These are phyloP conservation scores for Zhuqinia jingwanae DNA, from an alignment of 2,888 invertebrate species.

Conservation along the genomic window DNA sequence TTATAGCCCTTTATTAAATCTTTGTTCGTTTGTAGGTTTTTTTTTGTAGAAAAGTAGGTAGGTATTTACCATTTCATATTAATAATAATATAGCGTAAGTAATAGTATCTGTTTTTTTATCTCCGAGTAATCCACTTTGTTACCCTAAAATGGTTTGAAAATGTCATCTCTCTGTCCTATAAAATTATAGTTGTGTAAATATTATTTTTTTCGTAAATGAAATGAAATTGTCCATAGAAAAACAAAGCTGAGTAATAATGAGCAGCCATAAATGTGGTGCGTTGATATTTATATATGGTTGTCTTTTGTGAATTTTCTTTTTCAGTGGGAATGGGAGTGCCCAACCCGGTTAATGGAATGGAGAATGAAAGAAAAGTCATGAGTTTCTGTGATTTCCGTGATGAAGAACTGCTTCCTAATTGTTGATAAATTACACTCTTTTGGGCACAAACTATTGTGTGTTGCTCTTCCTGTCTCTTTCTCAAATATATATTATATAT, in stretches of 20 bases:
- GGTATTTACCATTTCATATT: not conserved
- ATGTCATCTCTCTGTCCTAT: not conserved
- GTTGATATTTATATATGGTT: not conserved
- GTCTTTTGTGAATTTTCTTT: slow-evolving; percentile 48
- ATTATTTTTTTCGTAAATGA: too few relatives aligned
- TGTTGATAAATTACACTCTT: slow-evolving; percentile 77
- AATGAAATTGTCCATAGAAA: too few relatives aligned
- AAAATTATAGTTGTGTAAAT: too few relatives aligned
- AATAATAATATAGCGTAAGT: not conserved
- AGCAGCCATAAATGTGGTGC: not conserved
- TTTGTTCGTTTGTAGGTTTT: too few relatives aligned
- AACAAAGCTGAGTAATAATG: not conserved
- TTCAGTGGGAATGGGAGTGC: slow-evolving; percentile 75
- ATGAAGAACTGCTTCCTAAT: slow-evolving; percentile 78
- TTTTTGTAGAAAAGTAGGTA: not conserved
- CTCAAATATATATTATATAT: slow-evolving; percentile 54
- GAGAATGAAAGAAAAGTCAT: slow-evolving; percentile 78
- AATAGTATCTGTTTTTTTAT: not conserved
- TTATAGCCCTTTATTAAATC: not conserved
- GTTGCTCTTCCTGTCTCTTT: slow-evolving; percentile 76
- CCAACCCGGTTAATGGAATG: slow-evolving; percentile 78
- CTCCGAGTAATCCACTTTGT: not conserved
- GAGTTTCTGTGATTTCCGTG: slow-evolving; percentile 79
- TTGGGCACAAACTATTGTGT: slow-evolving; percentile 78
- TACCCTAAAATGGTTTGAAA: not conserved